Base-by-base conservation (phyloP, 1,140 invertebrate genomes). In the Drosophila biarmipes region DNA sequence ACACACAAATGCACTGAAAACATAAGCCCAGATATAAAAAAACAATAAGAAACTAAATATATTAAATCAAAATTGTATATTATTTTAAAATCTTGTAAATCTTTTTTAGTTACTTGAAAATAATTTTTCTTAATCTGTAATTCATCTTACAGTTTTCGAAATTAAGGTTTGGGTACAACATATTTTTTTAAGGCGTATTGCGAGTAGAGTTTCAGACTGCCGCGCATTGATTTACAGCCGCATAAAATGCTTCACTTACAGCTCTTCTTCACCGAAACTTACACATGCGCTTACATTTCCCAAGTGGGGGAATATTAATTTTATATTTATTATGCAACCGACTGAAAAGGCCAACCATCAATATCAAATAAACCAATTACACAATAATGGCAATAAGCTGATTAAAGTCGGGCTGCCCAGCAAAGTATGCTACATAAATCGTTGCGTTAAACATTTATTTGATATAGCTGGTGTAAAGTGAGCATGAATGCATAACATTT, bases 171-270 rank as follows among this genome's bases (percentile, higher is more conserved):
- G 12, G 4, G 15, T 15, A 3, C 0, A 2, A 10, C 7, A 7
- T 34, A 2, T 7, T 38, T 19, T 57, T 11, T 27, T 12, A 10
- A 0, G 0, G 56, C 37, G 31, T 7, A 7, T 21, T 31, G 31
- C 6, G 34, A 19, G 37, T 31, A 8, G 53, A n/a, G 29, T 34
- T 51, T 12, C 15, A 2, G 0, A 40, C 42, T 73, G 56, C 34
- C 48, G 37, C 37, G 42, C 49, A 29, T 69, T 81, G 77, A 85
- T 85, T 85, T 85, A 85, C 61, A 64, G 42, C 63, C 55, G 31
- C 10, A 49, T 24, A 68, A 72, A 82, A 75, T 69, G 74, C 58
- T 54, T 48, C 46, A 48, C 51, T 51, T 74, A 38, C 46, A 57
- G 43, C 42, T 63, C 45, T 31, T 8, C 40, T 66, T 54, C 4